Conservation (phyloP, 2,888 invertebrate species). For the Sminthurides aquaticus region DNA sequence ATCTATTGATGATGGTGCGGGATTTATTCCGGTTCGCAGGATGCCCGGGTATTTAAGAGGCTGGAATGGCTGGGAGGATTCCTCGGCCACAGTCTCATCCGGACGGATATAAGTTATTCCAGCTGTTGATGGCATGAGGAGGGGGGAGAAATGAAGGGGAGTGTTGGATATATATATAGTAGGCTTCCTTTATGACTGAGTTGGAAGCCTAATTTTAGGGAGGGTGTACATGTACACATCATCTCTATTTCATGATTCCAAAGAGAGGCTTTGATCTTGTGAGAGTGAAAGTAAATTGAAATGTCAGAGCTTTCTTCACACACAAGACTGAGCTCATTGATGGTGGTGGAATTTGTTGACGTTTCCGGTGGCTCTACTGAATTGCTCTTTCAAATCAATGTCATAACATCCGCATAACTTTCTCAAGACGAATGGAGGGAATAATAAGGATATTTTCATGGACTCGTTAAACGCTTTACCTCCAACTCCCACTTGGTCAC, state of each 20-base stretch:
- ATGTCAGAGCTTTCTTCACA: background rate
- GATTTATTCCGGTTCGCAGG: no score
- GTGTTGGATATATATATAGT: no score
- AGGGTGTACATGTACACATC: background rate
- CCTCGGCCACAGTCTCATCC: no score
- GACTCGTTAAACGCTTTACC: no score
- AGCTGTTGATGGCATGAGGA: no score
- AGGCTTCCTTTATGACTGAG: no score
- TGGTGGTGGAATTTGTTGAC: constrained; percentile 2
- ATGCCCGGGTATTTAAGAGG: no score
- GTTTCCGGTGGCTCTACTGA: background rate
- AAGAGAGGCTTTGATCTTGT: constrained; percentile 5
- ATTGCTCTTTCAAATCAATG: background rate
- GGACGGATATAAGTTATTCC: no score
- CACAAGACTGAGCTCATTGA: constrained; percentile 4
- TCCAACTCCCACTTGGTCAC: no score
- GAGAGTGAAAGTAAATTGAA: constrained; percentile 7
- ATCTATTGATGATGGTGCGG: no score
- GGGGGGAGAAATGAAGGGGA: no score
- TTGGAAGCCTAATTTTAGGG: background rate
- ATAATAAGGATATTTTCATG: background rate
- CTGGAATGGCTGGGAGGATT: no score
- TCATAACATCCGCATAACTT: background rate
- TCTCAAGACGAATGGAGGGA: background rate
- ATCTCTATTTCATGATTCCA: background rate